Conservation (phyloP, 2,888 invertebrate genomes). For the Drosophila paucipuncta region DNA sequence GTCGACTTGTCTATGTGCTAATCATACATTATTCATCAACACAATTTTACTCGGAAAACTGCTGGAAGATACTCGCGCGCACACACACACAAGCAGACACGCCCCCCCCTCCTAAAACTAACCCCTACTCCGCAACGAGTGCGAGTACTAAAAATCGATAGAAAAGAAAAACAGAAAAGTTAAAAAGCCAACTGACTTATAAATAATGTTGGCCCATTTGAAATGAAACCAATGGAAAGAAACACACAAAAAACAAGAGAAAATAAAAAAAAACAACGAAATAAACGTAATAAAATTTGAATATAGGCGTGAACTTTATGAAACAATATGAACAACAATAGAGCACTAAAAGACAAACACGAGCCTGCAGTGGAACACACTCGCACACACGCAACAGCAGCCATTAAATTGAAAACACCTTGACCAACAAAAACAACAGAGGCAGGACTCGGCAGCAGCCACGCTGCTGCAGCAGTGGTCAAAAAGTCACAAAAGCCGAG, state of each 20-base stretch:
- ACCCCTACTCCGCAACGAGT: slow-evolving; percentile 48
- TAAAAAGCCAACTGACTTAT: slow-evolving; percentile 67
- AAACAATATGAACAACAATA: slow-evolving; percentile 45
- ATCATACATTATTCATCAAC: slow-evolving; percentile 76
- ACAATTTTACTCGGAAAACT: slow-evolving; percentile 81
- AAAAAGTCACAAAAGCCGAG: slow-evolving; percentile 74
- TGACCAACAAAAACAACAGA: slow-evolving; percentile 43
- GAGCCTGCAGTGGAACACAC: slow-evolving; percentile 60
- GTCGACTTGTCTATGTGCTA: slow-evolving; percentile 80
- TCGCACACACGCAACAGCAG: slow-evolving; percentile 26
- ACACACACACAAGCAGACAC: background rate
- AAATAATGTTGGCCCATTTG: slow-evolving; percentile 61
- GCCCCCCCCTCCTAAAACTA: background rate
- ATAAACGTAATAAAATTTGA: slow-evolving; percentile 68
- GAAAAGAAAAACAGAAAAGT: slow-evolving; percentile 69
- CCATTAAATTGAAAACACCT: slow-evolving; percentile 76
- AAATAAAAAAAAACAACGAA: background rate
- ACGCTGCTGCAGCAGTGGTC: slow-evolving; percentile 56
- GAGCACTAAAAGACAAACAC: slow-evolving; percentile 71
- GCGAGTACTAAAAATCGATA: slow-evolving; percentile 70
- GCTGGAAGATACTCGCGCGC: slow-evolving; percentile 53
- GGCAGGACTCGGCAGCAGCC: slow-evolving; percentile 21
- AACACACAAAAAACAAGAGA: background rate
- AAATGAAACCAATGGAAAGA: slow-evolving; percentile 26
- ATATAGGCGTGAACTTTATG: slow-evolving; percentile 80